phyloP scores from a whole-genome alignment of 2,797 vertebrate genomes.

The Propithecus deckenii region DNA sequence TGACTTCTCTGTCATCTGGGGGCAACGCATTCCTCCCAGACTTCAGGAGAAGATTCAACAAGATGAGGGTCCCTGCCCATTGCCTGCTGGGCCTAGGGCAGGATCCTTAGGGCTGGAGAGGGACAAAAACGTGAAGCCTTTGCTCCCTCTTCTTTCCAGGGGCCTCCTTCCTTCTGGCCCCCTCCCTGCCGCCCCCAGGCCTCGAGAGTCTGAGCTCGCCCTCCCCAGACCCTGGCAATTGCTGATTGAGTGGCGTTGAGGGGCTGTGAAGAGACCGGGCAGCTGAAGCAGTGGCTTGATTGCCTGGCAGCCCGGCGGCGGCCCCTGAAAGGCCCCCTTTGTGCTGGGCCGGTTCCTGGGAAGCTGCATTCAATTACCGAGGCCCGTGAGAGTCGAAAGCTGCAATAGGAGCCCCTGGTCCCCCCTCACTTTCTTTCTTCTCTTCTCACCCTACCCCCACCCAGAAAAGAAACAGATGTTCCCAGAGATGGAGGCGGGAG shows the following conservation, averaged over 20 bases:
- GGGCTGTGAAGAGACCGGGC: constrained; percentile 79
- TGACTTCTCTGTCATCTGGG: background rate
- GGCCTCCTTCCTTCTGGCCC: background rate
- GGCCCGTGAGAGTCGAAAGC: constrained; percentile 53
- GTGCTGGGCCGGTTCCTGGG: constrained; percentile 68
- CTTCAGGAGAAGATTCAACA: background rate
- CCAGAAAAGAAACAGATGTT: constrained; percentile 80
- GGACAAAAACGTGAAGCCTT: background rate
- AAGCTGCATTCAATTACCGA: constrained; percentile 85
- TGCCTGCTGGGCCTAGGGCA: background rate
- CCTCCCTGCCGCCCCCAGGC: background rate
- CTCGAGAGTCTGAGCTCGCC: background rate
- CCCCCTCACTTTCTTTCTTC: constrained; percentile 5
- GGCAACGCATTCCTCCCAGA: background rate
- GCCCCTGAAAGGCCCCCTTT: constrained; percentile 83
- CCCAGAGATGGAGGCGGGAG: background rate
- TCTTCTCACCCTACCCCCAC: constrained; percentile 70
- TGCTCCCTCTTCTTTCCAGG: background rate
- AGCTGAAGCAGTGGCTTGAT: constrained; percentile 74
- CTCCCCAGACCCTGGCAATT: background rate
- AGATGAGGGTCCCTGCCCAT: background rate
- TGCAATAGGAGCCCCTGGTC: background rate
- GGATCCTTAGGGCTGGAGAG: background rate
- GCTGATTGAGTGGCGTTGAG: constrained; percentile 81
- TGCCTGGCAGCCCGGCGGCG: constrained; percentile 59